phyloP scores from a whole-genome alignment of 2,888 invertebrate species.

The Euplagia quadripunctaria region DNA sequence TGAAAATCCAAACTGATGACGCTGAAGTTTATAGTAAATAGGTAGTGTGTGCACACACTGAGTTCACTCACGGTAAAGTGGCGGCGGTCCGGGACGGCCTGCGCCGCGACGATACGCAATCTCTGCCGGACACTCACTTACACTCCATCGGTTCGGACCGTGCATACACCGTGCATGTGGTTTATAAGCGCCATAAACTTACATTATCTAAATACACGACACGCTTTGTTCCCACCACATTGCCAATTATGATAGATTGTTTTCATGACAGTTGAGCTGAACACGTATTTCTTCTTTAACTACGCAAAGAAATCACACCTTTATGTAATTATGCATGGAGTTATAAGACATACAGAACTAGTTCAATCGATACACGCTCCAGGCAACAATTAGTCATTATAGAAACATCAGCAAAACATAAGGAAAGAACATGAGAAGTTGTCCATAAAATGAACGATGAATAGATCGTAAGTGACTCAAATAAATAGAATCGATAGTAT shows the following conservation, averaged over 20 bases:
- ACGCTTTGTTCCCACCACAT: conserved; percentile 14
- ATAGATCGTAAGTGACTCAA: not conserved
- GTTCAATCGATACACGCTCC: not conserved
- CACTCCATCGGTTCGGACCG: conserved; percentile 29
- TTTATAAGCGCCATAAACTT: conserved; percentile 31
- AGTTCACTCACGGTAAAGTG: not conserved
- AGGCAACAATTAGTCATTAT: not conserved
- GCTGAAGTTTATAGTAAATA: not conserved
- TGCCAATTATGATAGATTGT: conserved; percentile 11
- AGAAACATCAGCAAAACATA: not conserved
- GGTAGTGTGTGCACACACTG: not conserved
- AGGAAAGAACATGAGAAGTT: too few relatives aligned
- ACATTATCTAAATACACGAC: conserved; percentile 39
- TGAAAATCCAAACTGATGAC: not conserved
- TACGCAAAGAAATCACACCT: not conserved
- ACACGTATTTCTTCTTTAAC: not conserved
- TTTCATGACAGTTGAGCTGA: not conserved
- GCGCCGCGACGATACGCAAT: conserved; percentile 47
- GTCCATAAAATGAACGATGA: not conserved
- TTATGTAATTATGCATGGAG: not conserved
- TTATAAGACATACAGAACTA: not conserved
- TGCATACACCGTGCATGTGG: conserved; percentile 13
- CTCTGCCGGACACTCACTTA: conserved; percentile 40
- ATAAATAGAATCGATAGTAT: not conserved
- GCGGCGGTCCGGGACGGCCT: conserved; percentile 24